Base-by-base conservation (phyloP, 2,113 vertebrate genomes). In the Ciconia stormi region DNA sequence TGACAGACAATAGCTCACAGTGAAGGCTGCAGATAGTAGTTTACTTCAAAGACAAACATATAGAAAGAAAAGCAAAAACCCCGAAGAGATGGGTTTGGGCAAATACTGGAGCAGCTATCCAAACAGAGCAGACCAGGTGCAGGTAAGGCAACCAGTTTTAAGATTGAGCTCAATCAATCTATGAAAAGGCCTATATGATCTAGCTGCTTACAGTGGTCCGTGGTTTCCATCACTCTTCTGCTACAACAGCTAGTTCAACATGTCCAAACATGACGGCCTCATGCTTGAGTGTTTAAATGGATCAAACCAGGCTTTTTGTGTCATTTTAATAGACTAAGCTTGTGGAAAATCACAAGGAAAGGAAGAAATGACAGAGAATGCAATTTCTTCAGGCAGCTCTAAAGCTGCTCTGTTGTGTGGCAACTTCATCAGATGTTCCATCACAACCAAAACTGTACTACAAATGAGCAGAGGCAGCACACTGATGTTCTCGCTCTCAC, bases 11-110 rank as follows among this genome's bases (percentile, higher is more conserved):
- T 16, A 93, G 59, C 52, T 88, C 59, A 55, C 53, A 55, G 66
- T 22, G 42, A 93, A 82, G 36, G 47, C 82, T 86, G 63, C n/a
- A 94, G 82, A 96, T 50, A 80, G 46, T 50, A 80, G 46, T 52
- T 62, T 85, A 82, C 81, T 94, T 95, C 93, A 91, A 95, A 96
- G 81, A 92, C 23, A 44, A 82, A 94, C 4, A 23, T 46, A 88
- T 7, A 69, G 65, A 53, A 87, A 82, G 61, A 82, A 80, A 82
- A 86, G 71, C 62, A 78, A 78, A 90, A 83, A 6, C 70, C 77
- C 34, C n/a, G 32, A 65, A 59, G 47, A 90, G n/a, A 63, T 46
- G 63, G 38, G 63, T 89, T 92, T 66, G 36, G 79, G 79, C 82
- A 95, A 95, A 94, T 81, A 70, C 23, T 67, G 86, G 40, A 93